A percentile compares a stretch with the other conserved stretches of the same genome.
Evolutionary conservation across 1,140 invertebrate species (phyloP).

Genomic region (Agrypnia vestita): DNA sequence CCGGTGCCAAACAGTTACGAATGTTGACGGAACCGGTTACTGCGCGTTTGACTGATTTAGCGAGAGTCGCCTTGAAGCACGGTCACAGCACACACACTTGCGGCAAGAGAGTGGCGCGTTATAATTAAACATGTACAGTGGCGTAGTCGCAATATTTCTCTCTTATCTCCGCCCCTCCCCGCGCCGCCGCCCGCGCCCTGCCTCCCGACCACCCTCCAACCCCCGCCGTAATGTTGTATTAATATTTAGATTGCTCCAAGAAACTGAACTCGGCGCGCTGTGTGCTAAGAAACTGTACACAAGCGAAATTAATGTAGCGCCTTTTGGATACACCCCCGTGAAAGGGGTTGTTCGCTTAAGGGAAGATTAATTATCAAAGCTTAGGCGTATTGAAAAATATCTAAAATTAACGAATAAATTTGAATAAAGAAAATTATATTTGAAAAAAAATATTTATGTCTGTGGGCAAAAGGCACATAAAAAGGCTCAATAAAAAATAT

Average conservation of each 20-base stretch:
- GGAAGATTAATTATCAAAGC: not conserved
- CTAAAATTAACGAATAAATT: too few relatives aligned
- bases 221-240: constrained; percentile 36
- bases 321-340: constrained; percentile 29
- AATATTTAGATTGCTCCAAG: constrained; percentile 41
- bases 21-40: too few relatives aligned
- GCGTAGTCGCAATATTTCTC: constrained; percentile 43
- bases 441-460: too few relatives aligned
- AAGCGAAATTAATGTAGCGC: constrained; percentile 24
- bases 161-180: constrained; percentile 35
- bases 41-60: too few relatives aligned
- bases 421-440: too few relatives aligned
- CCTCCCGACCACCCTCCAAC: not conserved
- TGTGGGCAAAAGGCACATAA: too few relatives aligned
- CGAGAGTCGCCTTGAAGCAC: not conserved
- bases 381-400: too few relatives aligned
- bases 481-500: too few relatives aligned
- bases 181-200: not conserved
- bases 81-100: constrained; percentile 18
- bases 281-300: constrained; percentile 31
- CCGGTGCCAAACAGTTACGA: too few relatives aligned
- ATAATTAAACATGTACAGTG: constrained; percentile 46
- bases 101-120: constrained; percentile 34
- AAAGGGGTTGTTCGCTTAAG: constrained; percentile 16
- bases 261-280: constrained; percentile 20